These are phyloP conservation scores for Poecilia velifera DNA, from an alignment of 2,797 vertebrate species.

Conservation along the genomic window DNA sequence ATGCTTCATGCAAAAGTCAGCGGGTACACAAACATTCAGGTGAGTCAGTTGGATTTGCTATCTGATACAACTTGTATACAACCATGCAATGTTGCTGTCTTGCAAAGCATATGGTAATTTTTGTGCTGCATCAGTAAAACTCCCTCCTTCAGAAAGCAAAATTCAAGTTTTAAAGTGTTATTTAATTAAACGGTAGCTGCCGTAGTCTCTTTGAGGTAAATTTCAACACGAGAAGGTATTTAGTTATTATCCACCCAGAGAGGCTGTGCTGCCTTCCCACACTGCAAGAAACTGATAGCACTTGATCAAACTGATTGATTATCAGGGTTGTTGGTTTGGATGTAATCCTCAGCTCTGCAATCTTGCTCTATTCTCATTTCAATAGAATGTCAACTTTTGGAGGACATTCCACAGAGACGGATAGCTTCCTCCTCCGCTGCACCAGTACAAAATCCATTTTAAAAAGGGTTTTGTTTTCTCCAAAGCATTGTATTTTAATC, in stretches of 20 bases:
- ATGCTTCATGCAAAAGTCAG: neutral
- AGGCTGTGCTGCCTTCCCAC: neutral
- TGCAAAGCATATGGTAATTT: neutral
- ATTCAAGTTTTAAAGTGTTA: neutral
- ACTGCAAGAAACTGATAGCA: neutral
- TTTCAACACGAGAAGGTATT: neutral
- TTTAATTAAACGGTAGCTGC: neutral
- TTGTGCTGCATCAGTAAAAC: neutral
- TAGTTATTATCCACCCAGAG: slow-evolving; percentile 7
- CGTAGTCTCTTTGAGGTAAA: neutral
- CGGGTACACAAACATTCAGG: neutral
- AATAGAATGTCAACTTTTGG: slow-evolving; percentile 1
- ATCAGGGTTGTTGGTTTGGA: slow-evolving; percentile 11
- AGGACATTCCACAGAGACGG: slow-evolving; percentile 11
- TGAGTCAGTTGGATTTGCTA: neutral
- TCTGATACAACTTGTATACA: neutral
- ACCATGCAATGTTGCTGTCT: neutral
- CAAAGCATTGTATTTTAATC: slow-evolving; percentile 25
- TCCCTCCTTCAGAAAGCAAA: neutral
- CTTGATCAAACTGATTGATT: slow-evolving; percentile 22
- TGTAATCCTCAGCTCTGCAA: slow-evolving; percentile 5
- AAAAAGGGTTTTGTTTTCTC: neutral
- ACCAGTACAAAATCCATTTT: neutral
- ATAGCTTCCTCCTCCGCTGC: slow-evolving; percentile 10
- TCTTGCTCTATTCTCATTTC: neutral